Evolutionary conservation across 2,113 vertebrate genomes (phyloP).

Genomic region (Strix aluco): DNA sequence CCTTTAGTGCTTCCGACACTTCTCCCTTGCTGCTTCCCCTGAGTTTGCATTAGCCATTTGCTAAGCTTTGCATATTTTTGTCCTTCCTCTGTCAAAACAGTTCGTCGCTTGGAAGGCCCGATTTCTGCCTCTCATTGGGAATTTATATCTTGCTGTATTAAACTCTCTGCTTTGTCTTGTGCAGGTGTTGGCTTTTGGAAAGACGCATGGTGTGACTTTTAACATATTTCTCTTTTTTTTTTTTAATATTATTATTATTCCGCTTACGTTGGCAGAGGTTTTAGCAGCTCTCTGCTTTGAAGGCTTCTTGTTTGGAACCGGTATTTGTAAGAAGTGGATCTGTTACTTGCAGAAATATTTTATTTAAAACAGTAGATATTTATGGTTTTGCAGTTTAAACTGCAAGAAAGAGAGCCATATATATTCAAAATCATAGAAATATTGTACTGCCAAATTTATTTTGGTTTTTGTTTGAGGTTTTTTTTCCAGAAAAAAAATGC

Average conservation of each 20-base stretch:
- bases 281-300: slow-evolving; percentile 81
- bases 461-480: background rate
- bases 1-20: slow-evolving; percentile 71
- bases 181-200: slow-evolving; percentile 90
- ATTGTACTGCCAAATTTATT: slow-evolving; percentile 42
- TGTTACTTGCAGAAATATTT: slow-evolving; percentile 82
- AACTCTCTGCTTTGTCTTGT: slow-evolving; percentile 88
- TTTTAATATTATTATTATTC: slow-evolving; percentile 56
- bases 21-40: slow-evolving; percentile 78
- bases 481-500: background rate
- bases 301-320: slow-evolving; percentile 77
- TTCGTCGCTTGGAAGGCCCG: slow-evolving; percentile 87
- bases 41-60: slow-evolving; percentile 81
- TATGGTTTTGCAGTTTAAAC: slow-evolving; percentile 53
- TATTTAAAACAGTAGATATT: slow-evolving; percentile 34
- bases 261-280: slow-evolving; percentile 76
- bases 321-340: slow-evolving; percentile 72
- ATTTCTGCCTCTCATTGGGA: slow-evolving; percentile 83
- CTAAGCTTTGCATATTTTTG: slow-evolving; percentile 86
- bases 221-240: slow-evolving; percentile 79
- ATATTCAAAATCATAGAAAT: slow-evolving; percentile 19
- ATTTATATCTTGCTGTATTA: slow-evolving; percentile 83
- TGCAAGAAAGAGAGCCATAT: slow-evolving; percentile 29
- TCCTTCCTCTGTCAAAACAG: slow-evolving; percentile 85
- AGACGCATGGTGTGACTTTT: slow-evolving; percentile 86